Evolutionary conservation across 2,113 vertebrate species (phyloP), one percentile per base, ranked within the genome.

Genomic region (Datnioides undecimradiatus): DNA sequence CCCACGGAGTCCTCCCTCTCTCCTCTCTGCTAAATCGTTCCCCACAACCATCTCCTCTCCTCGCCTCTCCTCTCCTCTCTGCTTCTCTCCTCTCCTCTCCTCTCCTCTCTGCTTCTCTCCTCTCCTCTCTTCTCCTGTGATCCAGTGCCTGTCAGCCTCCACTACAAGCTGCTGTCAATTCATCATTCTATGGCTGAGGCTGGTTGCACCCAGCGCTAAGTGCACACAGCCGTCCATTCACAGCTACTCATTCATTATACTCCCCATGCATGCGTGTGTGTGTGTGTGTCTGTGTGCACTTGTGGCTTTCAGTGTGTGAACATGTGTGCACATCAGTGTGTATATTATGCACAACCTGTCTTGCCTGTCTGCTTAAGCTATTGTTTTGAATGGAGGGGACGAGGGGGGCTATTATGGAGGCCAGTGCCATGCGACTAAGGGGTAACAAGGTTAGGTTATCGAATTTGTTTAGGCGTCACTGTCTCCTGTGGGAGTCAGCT

Each of bases 371-470:
- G 62, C 62, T 81, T 84, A 90, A 89, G 80, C 83, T 83, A 91
- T 91, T 90, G 91, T 91, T 91, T 87, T 89, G 79, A 88, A 93
- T 79, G 71, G 70, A 38, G 79, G 73, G 80, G 70, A 38, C 77
- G 73, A 78, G 72, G 81, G 85, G 60, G 60, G 73, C 60, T 77
- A 76, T 83, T 88, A 84, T 73, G 76, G 80, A 76, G 90, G 82
- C 78, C 69, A 48, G 83, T 63, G 83, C 80, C 80, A 82, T 89
- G 88, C 73, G 66, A 88, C 88, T 91, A n/a, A 46, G 79, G 86
- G 88, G 83, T 91, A 94, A 92, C 88, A 87, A 92, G 92, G 93
- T 90, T 92, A 90, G 90, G 87, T 92, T 93, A 89, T 93, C 79
- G 58, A 91, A 91, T 93, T 92, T 92, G 92, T 93, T 94, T 93